phyloP scores from a whole-genome alignment of 2,797 vertebrate genomes.

The Catharus ustulatus region DNA sequence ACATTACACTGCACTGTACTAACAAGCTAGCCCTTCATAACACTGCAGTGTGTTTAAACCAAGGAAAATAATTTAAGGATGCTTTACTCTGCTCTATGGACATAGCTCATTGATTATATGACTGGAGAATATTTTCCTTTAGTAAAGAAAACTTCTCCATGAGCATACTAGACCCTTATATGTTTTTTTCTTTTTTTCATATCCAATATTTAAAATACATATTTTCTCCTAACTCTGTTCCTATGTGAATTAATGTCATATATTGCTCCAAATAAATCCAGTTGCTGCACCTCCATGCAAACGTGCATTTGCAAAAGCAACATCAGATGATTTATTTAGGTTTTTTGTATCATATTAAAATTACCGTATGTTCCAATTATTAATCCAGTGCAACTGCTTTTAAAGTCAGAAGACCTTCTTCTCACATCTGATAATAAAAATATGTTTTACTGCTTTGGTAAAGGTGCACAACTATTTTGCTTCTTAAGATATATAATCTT shows the following conservation, averaged over 20 bases:
- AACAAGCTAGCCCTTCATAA: background rate
- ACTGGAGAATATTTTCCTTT: background rate
- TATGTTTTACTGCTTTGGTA: background rate
- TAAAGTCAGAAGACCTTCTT: background rate
- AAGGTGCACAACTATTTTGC: background rate
- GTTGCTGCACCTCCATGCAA: background rate
- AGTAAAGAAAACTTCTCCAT: background rate
- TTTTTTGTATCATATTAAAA: background rate
- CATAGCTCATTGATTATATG: background rate
- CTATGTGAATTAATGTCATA: background rate
- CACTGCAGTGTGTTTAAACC: background rate
- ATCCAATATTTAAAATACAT: background rate
- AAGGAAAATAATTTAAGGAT: background rate
- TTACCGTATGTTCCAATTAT: background rate
- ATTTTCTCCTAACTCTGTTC: background rate
- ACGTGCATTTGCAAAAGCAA: background rate
- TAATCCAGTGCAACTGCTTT: background rate
- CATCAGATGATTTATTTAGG: background rate
- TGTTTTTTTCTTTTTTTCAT: background rate
- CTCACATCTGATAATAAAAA: background rate
- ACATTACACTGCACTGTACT: background rate
- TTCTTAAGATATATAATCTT: background rate
- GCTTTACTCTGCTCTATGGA: background rate
- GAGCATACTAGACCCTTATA: background rate
- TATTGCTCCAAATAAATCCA: background rate